Conservation (phyloP, 1,140 invertebrate species). For the Cyclargus thomasi region DNA sequence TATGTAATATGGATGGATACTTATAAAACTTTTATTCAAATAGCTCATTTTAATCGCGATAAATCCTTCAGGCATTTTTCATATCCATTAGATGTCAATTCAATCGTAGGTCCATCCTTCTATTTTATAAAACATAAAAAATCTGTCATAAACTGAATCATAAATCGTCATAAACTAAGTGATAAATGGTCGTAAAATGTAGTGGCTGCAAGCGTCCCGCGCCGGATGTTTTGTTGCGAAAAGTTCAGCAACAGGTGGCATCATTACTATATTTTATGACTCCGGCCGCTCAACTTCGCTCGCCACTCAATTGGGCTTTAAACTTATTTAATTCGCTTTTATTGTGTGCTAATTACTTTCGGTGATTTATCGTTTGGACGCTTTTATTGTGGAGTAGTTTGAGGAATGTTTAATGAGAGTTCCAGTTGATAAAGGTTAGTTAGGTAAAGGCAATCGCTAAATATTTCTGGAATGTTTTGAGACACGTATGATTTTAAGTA, state of each 20-base stretch:
- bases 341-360: slow-evolving; percentile 1
- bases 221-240: slow-evolving; percentile 37
- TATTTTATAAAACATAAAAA: not conserved
- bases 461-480: too few species aligned
- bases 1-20: too few species aligned
- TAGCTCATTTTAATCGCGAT: too few species aligned
- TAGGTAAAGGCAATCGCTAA: not conserved
- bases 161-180: not conserved
- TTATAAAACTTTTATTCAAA: too few species aligned
- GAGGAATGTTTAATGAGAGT: not conserved
- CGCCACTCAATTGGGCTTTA: slow-evolving; percentile 21
- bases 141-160: slow-evolving; percentile 1
- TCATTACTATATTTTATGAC: slow-evolving; percentile 52
- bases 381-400: not conserved
- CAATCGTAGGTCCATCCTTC: not conserved
- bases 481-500: too few species aligned
- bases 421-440: not conserved
- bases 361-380: not conserved
- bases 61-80: too few species aligned
- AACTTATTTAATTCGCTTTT: slow-evolving; percentile 21
- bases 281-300: slow-evolving; percentile 22
- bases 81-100: too few species aligned
- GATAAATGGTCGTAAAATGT: slow-evolving; percentile 19
- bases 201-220: slow-evolving; percentile 21
- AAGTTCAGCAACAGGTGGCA: slow-evolving; percentile 49